phyloP scores from a whole-genome alignment of 2,113 vertebrate species.

The Channa maculata region DNA sequence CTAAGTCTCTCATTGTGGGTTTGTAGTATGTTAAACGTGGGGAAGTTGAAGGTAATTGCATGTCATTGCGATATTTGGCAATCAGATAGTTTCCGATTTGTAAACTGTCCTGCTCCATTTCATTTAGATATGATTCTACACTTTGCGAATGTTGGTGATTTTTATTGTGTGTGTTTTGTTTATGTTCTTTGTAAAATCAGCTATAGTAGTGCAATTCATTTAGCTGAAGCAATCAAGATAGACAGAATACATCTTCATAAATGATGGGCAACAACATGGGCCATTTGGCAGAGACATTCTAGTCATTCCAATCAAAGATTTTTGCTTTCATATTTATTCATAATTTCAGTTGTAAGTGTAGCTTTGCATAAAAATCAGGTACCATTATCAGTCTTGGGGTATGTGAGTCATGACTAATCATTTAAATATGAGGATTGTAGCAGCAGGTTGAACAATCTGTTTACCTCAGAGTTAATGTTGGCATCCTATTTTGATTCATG shows the following conservation, averaged over 20 bases:
- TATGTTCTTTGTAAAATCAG: not conserved
- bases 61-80: not conserved
- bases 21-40: no score
- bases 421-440: not conserved
- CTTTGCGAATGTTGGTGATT: not conserved
- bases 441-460: not conserved
- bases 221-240: conserved; percentile 3
- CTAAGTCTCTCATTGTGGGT: no score
- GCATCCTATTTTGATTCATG: no score
- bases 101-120: not conserved
- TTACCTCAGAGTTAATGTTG: no score
- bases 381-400: not conserved
- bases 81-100: not conserved
- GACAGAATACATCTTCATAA: conserved; percentile 38
- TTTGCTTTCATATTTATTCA: conserved; percentile 32
- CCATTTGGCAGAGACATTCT: conserved; percentile 2
- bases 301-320: no score
- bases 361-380: conserved; percentile 42
- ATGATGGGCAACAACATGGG: no score
- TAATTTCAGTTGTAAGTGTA: conserved; percentile 22
- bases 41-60: no score
- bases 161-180: not conserved
- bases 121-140: not conserved
- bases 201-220: not conserved
- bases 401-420: not conserved